These are phyloP conservation scores for Leontopithecus rosalia DNA, from an alignment of 2,797 vertebrate species.

Conservation along the genomic window DNA sequence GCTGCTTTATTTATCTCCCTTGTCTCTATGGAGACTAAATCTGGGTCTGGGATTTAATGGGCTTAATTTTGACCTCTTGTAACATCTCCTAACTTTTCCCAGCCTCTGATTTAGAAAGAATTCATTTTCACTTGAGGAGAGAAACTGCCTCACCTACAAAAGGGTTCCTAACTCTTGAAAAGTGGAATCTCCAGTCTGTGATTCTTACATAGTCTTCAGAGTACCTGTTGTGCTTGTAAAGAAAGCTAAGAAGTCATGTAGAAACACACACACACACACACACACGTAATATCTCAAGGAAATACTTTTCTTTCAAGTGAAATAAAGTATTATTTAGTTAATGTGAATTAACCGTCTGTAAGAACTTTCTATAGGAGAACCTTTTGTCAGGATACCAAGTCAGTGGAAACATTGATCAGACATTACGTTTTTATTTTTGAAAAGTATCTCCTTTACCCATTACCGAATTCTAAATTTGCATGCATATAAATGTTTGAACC, in stretches of 20 bases:
- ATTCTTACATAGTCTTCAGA: not conserved
- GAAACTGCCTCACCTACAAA: slow-evolving; percentile 46
- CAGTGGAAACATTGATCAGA: not conserved
- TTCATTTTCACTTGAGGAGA: slow-evolving; percentile 61
- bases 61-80: slow-evolving; percentile 76
- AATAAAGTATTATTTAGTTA: slow-evolving; percentile 3
- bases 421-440: not conserved
- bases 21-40: slow-evolving; percentile 75
- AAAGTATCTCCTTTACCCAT: slow-evolving; percentile 24
- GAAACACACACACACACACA: not conserved
- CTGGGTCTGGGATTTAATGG: slow-evolving; percentile 69
- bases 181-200: not conserved
- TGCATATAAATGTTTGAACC: not conserved
- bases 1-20: slow-evolving; percentile 76
- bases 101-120: slow-evolving; percentile 64
- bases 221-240: not conserved
- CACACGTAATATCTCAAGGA: not conserved
- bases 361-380: slow-evolving; percentile 31
- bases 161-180: slow-evolving; percentile 24
- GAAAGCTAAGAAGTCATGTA: not conserved
- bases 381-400: slow-evolving; percentile 37
- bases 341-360: not conserved
- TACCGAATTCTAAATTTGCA: not conserved
- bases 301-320: slow-evolving; percentile 56
- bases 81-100: slow-evolving; percentile 62